phyloP scores from a whole-genome alignment of 2,797 vertebrate species.

The Columba guinea region DNA sequence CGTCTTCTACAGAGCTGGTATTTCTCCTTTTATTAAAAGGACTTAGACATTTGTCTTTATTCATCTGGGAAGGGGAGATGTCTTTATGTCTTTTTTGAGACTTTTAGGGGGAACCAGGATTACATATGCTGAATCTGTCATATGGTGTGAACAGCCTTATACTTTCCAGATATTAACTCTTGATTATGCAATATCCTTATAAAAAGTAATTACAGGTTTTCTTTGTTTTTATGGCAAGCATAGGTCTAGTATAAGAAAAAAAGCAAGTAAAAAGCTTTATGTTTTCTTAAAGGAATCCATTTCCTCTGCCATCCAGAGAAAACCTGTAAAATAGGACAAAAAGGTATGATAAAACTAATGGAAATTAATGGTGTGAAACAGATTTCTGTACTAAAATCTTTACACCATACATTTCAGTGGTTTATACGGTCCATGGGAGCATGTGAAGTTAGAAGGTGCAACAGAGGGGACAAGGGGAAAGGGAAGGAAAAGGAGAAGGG shows the following conservation, averaged over 20 bases:
- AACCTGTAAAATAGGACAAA: slow-evolving; percentile 4
- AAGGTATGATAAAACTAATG: not conserved
- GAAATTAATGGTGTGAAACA: slow-evolving; percentile 30
- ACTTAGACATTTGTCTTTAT: not conserved
- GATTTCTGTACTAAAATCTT: slow-evolving; percentile 28
- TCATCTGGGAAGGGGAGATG: not conserved
- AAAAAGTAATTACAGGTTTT: not conserved
- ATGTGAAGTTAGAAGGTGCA: not conserved
- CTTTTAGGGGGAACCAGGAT: fast-evolving
- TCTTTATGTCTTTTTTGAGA: not conserved
- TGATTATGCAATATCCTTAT: not conserved
- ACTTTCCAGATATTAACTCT: not conserved
- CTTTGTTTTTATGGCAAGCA: not conserved
- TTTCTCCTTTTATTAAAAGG: not conserved
- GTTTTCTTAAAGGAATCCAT: not conserved
- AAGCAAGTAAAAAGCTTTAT: not conserved
- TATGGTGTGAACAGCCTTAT: not conserved
- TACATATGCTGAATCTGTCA: not conserved
- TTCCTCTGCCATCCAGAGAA: not conserved
- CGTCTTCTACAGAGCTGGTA: not conserved
- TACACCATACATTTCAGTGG: not conserved
- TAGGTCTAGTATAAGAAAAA: not conserved
- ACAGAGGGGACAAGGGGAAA: not conserved
- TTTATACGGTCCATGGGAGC: not conserved
- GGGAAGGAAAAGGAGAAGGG: not conserved